phyloP scores from a whole-genome alignment of 2,888 invertebrate genomes.

The Cryptophagus acutangulus region DNA sequence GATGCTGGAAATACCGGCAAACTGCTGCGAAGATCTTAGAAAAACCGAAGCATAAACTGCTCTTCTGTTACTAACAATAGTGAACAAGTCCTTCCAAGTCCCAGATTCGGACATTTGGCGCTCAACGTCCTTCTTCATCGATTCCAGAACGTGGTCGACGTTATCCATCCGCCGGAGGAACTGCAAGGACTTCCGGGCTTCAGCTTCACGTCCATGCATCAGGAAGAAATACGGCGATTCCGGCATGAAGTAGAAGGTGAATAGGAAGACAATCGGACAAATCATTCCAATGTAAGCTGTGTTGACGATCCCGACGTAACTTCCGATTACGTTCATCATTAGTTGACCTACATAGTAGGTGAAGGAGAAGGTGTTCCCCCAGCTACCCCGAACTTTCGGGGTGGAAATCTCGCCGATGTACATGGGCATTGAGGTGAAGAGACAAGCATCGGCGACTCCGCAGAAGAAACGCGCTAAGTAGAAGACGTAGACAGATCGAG shows the following conservation, averaged over 20 bases:
- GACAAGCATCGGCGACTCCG: constrained; percentile 33
- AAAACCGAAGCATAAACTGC: constrained; percentile 29
- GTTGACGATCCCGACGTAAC: constrained; percentile 32
- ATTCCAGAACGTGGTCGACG: constrained; percentile 26
- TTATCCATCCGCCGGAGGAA: constrained; percentile 23
- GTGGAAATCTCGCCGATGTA: constrained; percentile 16
- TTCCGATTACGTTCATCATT: constrained; percentile 10
- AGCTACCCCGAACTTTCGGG: constrained; percentile 14
- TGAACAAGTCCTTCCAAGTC: constrained; percentile 31
- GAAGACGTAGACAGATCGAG: constrained; percentile 32
- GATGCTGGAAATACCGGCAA: constrained; percentile 30
- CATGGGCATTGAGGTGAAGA: constrained; percentile 22
- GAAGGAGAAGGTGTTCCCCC: constrained; percentile 8
- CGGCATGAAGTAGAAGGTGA: constrained; percentile 56
- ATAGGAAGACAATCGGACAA: constrained; percentile 54
- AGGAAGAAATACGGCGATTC: constrained; percentile 46
- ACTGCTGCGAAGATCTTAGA: constrained; percentile 31
- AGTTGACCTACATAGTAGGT: constrained; percentile 8
- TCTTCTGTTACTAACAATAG: constrained; percentile 28
- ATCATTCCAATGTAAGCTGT: constrained; percentile 54
- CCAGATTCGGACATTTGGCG: constrained; percentile 34
- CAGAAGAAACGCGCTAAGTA: constrained; percentile 34
- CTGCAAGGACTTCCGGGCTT: constrained; percentile 26
- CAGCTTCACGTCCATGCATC: constrained; percentile 22
- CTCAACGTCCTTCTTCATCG: constrained; percentile 25